Evolutionary conservation across 2,888 invertebrate genomes (phyloP), one percentile per base, ranked within the genome.

Genomic region (Ormyrus pomaceus): DNA sequence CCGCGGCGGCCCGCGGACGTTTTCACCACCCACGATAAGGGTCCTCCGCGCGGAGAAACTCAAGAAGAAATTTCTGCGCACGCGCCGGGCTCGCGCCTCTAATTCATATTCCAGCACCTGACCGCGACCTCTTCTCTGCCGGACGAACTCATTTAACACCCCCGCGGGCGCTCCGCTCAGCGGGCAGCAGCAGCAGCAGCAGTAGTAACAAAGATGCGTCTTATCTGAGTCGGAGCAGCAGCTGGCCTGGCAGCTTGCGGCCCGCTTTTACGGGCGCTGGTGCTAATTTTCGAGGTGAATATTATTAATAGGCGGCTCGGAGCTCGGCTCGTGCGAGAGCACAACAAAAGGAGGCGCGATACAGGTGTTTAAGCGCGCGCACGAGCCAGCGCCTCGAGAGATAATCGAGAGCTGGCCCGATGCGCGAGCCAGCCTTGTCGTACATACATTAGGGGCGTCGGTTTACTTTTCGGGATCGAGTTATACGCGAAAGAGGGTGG

Each of bases 31-130:
- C 85, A 85, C 85, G 83, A 83, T 81, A 84, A 58, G 34, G 4
- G 34, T 34, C 6, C 55, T 34, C 10, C n/a, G 45, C 48, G 48
- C 56, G 5, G 48, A 11, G 9, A 62, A 59, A 69, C 65, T 9
- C 53, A 74, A 79, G 59, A 78, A 75, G 10, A 6, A 51, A 19
- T 50, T n/a, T 6, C 51, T 34, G 53, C 82, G 79, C 82, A 72
- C 72, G 82, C 65, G 66, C 80, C 75, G 76, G 34, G 62, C 81
- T 10, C 76, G 79, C 51, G 66, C 10, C 50, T 48, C 77, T 73
- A 79, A 82, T 82, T 79, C 82, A 87, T 90, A 89, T 89, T 88
- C 89, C 81, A 87, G 89, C 90, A 90, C 89, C 90, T 90, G 90
- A 90, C 89, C 87, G 87, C 84, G 86, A 86, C 87, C 87, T 85